Conservation (phyloP, 2,113 vertebrate species). For the Balaenoptera acutorostrata region DNA sequence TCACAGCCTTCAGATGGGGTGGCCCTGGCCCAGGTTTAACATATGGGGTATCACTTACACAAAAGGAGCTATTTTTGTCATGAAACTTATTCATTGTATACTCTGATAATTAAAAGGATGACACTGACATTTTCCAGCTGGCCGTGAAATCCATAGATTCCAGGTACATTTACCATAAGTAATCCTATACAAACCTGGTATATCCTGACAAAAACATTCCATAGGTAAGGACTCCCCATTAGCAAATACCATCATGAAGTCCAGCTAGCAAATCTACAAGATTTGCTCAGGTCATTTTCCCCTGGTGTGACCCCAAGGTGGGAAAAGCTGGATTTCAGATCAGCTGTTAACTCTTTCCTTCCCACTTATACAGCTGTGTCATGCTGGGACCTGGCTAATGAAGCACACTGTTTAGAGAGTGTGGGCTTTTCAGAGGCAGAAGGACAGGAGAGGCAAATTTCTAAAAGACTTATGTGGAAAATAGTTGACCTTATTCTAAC, state of each 20-base stretch:
- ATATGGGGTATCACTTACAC: background rate
- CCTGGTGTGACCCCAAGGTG: background rate
- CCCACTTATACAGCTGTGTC: background rate
- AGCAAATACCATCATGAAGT: background rate
- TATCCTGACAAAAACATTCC: background rate
- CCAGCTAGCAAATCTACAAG: background rate
- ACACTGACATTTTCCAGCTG: background rate
- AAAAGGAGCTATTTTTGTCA: background rate
- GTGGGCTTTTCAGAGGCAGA: background rate
- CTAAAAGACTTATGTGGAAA: background rate
- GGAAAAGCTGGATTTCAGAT: background rate
- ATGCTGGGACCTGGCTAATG: background rate
- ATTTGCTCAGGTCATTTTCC: background rate
- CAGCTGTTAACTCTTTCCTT: background rate
- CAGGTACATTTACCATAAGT: background rate
- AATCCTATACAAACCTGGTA: background rate
- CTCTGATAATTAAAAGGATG: slow-evolving; percentile 4
- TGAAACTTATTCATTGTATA: background rate
- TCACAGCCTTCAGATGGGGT: background rate
- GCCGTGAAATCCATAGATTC: background rate
- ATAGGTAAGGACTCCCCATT: background rate
- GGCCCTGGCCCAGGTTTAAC: background rate
- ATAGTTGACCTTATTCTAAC: background rate
- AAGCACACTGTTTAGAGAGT: background rate
- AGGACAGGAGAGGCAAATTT: background rate